Evolutionary conservation across 2,888 invertebrate genomes (phyloP).

Genomic region (Limnephilus lunatus): DNA sequence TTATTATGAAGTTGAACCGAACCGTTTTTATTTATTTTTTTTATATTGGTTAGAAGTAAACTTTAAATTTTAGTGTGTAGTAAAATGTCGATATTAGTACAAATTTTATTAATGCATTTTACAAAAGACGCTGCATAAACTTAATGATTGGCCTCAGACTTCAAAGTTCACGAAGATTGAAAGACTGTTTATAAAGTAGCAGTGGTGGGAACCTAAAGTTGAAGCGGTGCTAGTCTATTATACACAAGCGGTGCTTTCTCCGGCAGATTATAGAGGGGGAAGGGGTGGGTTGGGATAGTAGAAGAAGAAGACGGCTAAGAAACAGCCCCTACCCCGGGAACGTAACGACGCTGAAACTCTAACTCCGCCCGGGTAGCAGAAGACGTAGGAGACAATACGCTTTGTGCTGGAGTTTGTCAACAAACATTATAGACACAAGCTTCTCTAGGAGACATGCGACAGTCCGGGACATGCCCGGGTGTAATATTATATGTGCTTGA

Average conservation of each 20-base stretch:
- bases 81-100: not conserved
- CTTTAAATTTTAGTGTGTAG: not conserved
- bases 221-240: constrained; percentile 37
- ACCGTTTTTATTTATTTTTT: no score
- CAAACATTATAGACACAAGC: constrained; percentile 65
- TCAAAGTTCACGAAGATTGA: not conserved
- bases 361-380: constrained; percentile 9
- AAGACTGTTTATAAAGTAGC: not conserved
- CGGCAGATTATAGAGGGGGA: constrained; percentile 37
- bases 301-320: not conserved
- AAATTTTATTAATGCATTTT: not conserved
- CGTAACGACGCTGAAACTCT: constrained; percentile 29
- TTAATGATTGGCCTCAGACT: not conserved
- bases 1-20: no score
- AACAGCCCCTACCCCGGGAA: constrained; percentile 19
- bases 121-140: not conserved
- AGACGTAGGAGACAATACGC: constrained; percentile 62
- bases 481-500: not conserved
- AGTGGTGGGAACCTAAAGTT: not conserved
- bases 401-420: constrained; percentile 62
- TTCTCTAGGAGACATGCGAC: constrained; percentile 21
- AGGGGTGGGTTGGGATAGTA: not conserved
- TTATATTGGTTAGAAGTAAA: no score
- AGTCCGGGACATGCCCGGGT: not conserved
- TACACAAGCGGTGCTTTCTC: constrained; percentile 51